These are phyloP conservation scores for Centropristis striata DNA, from an alignment of 2,113 vertebrate species.

Conservation along the genomic window DNA sequence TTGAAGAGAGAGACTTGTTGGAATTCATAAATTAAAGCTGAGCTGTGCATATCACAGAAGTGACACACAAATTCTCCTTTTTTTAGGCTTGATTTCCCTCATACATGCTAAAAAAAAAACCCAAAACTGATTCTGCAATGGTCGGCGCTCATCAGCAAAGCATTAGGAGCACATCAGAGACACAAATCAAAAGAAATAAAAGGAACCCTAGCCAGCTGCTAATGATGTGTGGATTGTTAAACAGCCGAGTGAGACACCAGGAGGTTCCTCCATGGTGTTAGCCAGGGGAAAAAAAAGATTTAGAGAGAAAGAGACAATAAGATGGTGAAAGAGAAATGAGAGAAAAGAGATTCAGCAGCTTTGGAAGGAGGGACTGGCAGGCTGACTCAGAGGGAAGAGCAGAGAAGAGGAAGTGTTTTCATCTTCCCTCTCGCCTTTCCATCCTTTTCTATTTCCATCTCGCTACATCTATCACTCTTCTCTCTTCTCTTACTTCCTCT, in stretches of 20 bases:
- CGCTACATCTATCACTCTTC: constrained; percentile 44
- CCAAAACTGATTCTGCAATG: neutral
- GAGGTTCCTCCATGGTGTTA: constrained; percentile 34
- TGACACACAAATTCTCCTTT: neutral
- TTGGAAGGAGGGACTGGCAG: constrained; percentile 48
- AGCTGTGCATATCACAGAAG: neutral
- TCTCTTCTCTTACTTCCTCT: constrained; percentile 32
- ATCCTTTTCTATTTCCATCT: constrained; percentile 59
- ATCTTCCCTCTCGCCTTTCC: constrained; percentile 42
- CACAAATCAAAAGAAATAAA: constrained; percentile 47
- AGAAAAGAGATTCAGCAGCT: constrained; percentile 38
- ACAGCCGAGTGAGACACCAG: constrained; percentile 36
- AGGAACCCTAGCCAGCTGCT: constrained; percentile 43
- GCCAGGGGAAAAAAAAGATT: constrained; percentile 16
- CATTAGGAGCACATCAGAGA: constrained; percentile 17
- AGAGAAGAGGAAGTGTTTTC: constrained; percentile 42
- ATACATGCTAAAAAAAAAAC: constrained; percentile 28
- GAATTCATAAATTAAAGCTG: constrained; percentile 5
- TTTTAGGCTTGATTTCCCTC: constrained; percentile 9
- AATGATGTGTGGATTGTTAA: constrained; percentile 58
- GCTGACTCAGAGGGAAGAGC: constrained; percentile 55
- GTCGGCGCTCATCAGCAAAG: constrained; percentile 11
- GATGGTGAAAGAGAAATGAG: neutral
- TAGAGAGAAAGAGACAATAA: constrained; percentile 28
- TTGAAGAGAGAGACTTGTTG: neutral